Percentiles rank a stretch among this genome's conserved stretches.
These are phyloP conservation scores for Xenentodon cancila DNA, from an alignment of 2,797 vertebrate genomes.

Conservation along the genomic window DNA sequence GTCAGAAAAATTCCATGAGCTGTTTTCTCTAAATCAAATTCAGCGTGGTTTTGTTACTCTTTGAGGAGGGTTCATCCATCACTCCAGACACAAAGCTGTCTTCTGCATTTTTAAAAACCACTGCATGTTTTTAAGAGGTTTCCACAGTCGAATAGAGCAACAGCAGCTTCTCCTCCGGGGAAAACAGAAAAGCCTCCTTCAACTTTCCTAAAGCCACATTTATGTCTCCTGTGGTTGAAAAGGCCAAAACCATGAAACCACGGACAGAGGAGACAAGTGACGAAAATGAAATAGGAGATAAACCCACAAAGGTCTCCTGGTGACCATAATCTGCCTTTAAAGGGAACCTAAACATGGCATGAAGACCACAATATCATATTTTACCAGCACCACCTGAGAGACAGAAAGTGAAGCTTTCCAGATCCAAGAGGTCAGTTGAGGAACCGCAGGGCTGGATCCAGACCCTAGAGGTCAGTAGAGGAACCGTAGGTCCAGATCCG, in stretches of 20 bases:
- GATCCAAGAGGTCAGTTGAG: no score
- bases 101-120: not conserved
- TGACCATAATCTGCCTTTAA: no score
- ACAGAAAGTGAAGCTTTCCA: no score
- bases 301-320: no score
- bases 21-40: not conserved
- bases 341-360: slow-evolving; percentile 3
- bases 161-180: slow-evolving; percentile 2
- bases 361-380: not conserved
- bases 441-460: no score
- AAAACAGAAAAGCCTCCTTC: slow-evolving; percentile 2
- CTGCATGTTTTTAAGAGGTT: not conserved
- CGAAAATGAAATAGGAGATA: no score
- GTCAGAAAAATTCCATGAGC: not conserved
- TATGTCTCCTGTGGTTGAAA: slow-evolving; percentile 22
- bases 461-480: no score
- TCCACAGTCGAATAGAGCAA: not conserved
- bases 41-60: no score
- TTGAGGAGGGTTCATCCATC: no score
- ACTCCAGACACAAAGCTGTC: no score
- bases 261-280: not conserved
- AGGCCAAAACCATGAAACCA: slow-evolving; percentile 21
- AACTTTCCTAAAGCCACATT: slow-evolving; percentile 6
- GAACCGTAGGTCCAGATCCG: no score
- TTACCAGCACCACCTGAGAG: not conserved